Percentiles rank a stretch among this genome's conserved stretches.
Conservation (phyloP, 2,797 vertebrate species). For the Acomys russatus region DNA sequence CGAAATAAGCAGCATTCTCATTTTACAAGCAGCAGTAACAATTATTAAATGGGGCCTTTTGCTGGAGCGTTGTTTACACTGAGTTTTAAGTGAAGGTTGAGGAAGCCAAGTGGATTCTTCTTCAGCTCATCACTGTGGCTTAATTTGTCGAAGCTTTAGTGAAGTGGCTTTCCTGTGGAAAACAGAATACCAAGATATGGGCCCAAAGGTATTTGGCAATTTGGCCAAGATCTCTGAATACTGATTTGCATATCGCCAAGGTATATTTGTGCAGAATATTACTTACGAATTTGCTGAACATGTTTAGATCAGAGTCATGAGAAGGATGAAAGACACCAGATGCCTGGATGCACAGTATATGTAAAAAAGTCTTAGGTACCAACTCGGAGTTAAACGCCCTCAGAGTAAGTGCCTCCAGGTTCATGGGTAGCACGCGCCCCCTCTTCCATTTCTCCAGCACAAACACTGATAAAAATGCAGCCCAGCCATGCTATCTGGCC, state of each 20-base stretch:
- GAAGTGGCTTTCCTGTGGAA: neutral
- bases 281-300: neutral
- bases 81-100: conserved; percentile 61
- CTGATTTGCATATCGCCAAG: neutral
- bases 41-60: conserved; percentile 62
- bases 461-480: neutral
- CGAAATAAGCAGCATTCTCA: conserved; percentile 70
- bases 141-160: conserved; percentile 14
- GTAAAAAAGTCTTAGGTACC: neutral
- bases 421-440: fast-evolving
- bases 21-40: conserved; percentile 67
- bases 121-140: neutral
- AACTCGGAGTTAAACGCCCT: neutral
- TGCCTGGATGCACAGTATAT: neutral
- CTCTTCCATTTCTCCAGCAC: neutral
- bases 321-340: neutral
- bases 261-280: neutral
- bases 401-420: neutral
- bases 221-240: neutral
- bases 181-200: neutral
- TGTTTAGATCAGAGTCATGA: neutral
- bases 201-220: neutral
- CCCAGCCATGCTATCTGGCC: too few relatives aligned
- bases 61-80: conserved; percentile 33
- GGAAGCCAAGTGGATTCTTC: neutral